These are phyloP conservation scores for Lateolabrax maculatus DNA, from an alignment of 2,797 vertebrate genomes.

Conservation along the genomic window DNA sequence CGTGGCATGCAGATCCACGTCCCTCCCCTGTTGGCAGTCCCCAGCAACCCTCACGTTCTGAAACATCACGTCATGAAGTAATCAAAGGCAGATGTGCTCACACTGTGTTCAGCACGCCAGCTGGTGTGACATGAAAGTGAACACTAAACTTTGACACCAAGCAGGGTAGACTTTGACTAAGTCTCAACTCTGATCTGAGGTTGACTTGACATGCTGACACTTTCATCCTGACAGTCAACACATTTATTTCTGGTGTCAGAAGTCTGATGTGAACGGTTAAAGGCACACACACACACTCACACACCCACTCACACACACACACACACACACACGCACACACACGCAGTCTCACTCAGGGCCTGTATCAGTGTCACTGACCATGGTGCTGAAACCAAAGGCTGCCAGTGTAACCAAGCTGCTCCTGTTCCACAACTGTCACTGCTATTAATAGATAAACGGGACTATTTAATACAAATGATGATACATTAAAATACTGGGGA, in stretches of 20 bases:
- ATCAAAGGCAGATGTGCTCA: constrained; percentile 9
- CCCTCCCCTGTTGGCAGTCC: not conserved
- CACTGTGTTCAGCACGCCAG: not conserved
- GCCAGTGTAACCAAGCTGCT: constrained; percentile 3
- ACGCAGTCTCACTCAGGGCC: constrained; percentile 20
- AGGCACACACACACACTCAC: not conserved
- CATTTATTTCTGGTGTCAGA: not conserved
- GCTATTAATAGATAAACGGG: constrained; percentile 14
- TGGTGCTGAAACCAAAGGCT: constrained; percentile 80
- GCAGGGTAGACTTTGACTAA: not conserved
- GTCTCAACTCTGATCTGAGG: not conserved
- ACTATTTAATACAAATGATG: not conserved
- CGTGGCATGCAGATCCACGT: not conserved
- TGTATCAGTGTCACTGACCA: constrained; percentile 75
- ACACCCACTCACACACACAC: constrained; percentile 5
- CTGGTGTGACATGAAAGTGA: not conserved
- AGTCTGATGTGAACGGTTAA: constrained; percentile 8
- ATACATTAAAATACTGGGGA: not conserved
- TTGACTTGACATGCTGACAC: not conserved
- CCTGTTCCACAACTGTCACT: not conserved
- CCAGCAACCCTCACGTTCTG: not conserved
- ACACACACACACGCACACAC: not conserved
- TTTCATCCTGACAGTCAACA: constrained; percentile 11
- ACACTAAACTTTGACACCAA: not conserved
- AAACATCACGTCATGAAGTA: not conserved